phyloP scores from a whole-genome alignment of 2,797 vertebrate genomes.

The Cyclura pinguis region DNA sequence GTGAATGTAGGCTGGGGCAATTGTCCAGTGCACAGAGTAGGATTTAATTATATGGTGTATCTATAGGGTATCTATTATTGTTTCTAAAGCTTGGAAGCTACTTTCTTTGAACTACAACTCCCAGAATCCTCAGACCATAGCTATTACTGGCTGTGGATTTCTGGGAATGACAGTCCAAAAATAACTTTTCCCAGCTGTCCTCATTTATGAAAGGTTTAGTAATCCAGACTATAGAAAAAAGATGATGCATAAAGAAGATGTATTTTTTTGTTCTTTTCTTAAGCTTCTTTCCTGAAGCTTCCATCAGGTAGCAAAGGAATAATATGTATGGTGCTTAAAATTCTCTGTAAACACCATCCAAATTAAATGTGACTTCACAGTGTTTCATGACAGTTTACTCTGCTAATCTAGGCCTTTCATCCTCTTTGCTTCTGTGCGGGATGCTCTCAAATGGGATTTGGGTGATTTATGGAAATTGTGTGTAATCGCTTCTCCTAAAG shows the following conservation, averaged over 20 bases:
- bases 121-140: too few species aligned
- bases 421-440: not conserved
- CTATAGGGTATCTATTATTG: too few species aligned
- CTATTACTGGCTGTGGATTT: too few species aligned
- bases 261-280: not conserved
- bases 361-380: constrained; percentile 22
- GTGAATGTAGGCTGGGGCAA: not conserved
- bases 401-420: constrained; percentile 2
- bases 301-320: not conserved
- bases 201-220: not conserved
- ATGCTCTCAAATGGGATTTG: not conserved
- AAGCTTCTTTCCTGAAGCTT: not conserved
- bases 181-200: not conserved
- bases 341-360: not conserved
- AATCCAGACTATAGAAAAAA: not conserved
- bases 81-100: too few species aligned
- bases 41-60: not conserved
- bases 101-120: too few species aligned
- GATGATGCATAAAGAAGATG: not conserved
- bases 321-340: not conserved
- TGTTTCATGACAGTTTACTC: not conserved
- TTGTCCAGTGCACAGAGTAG: not conserved
- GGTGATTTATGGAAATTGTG: constrained; percentile 4
- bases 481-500: not conserved
- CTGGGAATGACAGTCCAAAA: too few species aligned